phyloP scores from a whole-genome alignment of 2,888 invertebrate genomes.

The Drosophila cracens region DNA sequence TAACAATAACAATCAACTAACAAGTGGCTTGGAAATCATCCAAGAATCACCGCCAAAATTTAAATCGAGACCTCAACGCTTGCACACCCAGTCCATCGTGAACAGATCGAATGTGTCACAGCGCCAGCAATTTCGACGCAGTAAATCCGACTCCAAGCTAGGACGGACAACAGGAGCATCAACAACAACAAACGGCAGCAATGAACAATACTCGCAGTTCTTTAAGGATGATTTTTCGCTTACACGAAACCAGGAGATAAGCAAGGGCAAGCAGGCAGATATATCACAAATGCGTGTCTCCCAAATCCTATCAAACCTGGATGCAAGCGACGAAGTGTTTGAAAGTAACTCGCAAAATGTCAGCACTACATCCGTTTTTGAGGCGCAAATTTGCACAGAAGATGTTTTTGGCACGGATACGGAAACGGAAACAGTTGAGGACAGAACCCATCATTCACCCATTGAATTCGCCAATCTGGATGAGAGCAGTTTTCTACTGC shows the following conservation, averaged over 20 bases:
- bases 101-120: conserved; percentile 29
- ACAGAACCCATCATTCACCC: conserved; percentile 22
- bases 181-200: conserved; percentile 14
- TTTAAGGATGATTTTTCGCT: conserved; percentile 80
- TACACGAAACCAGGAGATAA: background rate
- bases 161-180: background rate
- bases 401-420: conserved; percentile 60
- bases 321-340: conserved; percentile 5
- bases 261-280: conserved; percentile 13
- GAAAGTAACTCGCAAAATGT: conserved; percentile 11
- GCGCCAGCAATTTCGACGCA: conserved; percentile 42
- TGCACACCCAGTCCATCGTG: conserved; percentile 14
- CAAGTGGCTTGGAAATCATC: conserved; percentile 66
- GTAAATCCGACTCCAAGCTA: conserved; percentile 48
- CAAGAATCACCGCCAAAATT: conserved; percentile 80
- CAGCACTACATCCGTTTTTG: conserved; percentile 55
- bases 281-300: conserved; percentile 65
- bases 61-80: conserved; percentile 26
- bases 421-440: conserved; percentile 8
- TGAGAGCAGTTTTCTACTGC: conserved; percentile 79
- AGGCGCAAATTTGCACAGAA: conserved; percentile 75
- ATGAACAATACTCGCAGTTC: conserved; percentile 74
- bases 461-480: conserved; percentile 67
- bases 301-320: conserved; percentile 63
- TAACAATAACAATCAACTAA: conserved; percentile 18